phyloP scores from a whole-genome alignment of 2,888 invertebrate genomes.

The Phortica okadai region DNA sequence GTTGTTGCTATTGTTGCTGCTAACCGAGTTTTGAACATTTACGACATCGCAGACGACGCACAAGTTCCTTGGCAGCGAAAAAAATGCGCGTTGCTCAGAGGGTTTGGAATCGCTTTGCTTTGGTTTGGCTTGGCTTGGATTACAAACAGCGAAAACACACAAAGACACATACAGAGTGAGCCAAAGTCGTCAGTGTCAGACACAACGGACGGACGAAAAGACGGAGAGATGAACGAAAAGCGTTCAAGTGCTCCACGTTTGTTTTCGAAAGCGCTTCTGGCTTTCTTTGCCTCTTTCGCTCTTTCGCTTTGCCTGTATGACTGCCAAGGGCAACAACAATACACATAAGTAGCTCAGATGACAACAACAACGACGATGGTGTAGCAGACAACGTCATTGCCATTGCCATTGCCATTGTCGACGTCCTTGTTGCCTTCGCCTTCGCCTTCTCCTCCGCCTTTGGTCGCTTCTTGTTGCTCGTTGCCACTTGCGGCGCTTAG shows the following conservation, averaged over 20 bases:
- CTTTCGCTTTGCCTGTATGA: background rate
- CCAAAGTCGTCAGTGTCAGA: background rate
- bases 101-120: background rate
- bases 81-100: background rate
- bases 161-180: background rate
- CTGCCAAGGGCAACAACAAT: slow-evolving; percentile 2
- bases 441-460: background rate
- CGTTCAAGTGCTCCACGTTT: background rate
- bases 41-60: background rate
- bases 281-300: background rate
- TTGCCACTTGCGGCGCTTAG: no score
- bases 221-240: background rate
- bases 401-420: background rate
- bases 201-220: background rate
- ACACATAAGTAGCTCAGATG: slow-evolving; percentile 32
- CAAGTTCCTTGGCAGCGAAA: no score
- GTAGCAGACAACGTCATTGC: slow-evolving; percentile 1
- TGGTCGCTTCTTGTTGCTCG: background rate
- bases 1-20: background rate
- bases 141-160: background rate
- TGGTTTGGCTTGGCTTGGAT: slow-evolving; percentile 5
- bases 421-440: background rate
- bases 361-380: background rate
- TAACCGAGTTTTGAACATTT: background rate
- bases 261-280: background rate